phyloP scores from a whole-genome alignment of 2,113 vertebrate species.

The Prinia subflava region DNA sequence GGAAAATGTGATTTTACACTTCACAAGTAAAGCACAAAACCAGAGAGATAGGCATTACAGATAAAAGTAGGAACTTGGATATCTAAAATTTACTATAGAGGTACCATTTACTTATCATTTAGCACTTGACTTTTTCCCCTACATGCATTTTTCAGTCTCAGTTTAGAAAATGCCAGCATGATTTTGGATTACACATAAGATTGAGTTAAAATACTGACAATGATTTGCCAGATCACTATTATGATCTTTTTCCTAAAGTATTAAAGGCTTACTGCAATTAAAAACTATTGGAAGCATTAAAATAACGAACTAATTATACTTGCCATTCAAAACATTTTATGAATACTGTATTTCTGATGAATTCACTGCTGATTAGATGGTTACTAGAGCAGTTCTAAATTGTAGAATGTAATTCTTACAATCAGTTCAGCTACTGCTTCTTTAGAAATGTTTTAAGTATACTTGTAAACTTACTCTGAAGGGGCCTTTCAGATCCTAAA shows the following conservation, averaged over 20 bases:
- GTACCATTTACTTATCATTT: background rate
- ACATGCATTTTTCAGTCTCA: background rate
- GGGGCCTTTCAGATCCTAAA: background rate
- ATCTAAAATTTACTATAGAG: background rate
- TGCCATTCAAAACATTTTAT: background rate
- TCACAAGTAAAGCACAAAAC: background rate
- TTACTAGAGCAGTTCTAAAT: background rate
- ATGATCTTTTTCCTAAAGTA: background rate
- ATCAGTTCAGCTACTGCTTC: background rate
- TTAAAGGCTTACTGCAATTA: background rate
- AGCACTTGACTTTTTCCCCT: background rate
- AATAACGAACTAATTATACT: background rate
- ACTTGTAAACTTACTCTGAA: background rate
- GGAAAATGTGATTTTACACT: background rate
- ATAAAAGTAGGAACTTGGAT: background rate
- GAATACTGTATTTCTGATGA: background rate
- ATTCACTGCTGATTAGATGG: background rate
- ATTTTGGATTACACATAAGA: background rate
- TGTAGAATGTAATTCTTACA: background rate
- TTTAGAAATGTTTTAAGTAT: background rate
- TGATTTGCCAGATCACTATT: background rate
- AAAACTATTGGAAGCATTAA: background rate
- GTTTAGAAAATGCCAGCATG: background rate
- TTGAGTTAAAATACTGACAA: background rate
- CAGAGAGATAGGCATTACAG: background rate